phyloP scores from a whole-genome alignment of 2,888 invertebrate genomes.

The Drosophila mercatorum region DNA sequence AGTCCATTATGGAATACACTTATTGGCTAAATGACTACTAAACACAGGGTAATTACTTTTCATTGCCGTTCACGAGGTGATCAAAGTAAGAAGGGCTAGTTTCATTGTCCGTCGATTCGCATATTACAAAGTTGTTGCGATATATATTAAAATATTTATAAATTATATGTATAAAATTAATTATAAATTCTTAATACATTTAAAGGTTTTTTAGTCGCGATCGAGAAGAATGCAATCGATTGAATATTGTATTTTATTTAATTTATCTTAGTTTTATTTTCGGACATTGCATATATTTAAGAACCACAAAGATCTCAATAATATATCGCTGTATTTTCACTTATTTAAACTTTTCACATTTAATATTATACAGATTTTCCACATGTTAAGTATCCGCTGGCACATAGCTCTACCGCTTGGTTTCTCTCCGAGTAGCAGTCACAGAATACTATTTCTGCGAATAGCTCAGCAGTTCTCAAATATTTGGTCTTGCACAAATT shows the following conservation, averaged over 20 bases:
- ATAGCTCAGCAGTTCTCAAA: no score
- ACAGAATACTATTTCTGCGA: neutral
- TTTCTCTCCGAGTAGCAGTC: neutral
- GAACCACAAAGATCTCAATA: no score
- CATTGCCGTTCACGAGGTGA: no score
- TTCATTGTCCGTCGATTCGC: no score
- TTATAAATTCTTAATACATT: neutral
- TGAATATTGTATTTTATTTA: no score
- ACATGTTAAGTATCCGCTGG: neutral
- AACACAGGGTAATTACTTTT: neutral
- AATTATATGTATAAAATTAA: no score
- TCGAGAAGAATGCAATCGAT: neutral
- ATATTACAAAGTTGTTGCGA: neutral
- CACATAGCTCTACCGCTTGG: neutral
- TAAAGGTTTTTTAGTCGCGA: neutral
- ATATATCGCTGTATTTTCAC: no score
- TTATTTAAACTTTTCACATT: neutral
- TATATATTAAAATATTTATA: no score
- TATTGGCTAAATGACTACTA: no score
- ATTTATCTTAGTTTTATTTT: no score
- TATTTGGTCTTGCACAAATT: neutral
- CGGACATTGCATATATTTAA: no score
- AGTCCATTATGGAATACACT: neutral
- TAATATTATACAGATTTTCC: neutral
- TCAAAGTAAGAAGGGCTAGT: no score